Conservation (phyloP, 2,797 vertebrate genomes). For the Salmo trutta region DNA sequence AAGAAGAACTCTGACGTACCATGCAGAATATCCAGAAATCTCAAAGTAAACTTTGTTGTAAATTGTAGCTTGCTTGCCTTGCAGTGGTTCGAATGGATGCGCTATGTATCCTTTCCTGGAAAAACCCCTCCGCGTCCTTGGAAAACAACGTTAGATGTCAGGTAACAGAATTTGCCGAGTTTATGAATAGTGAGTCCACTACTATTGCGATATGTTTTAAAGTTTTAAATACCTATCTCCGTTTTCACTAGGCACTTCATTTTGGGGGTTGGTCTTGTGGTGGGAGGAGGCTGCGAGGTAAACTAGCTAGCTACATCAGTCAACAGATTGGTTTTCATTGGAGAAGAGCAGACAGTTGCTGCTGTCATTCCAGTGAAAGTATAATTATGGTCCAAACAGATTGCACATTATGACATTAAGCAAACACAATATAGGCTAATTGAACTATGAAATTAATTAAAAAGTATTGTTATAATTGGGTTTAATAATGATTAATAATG, state of each 20-base stretch:
- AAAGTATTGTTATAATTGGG: too few species aligned
- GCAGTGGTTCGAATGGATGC: conserved; percentile 34
- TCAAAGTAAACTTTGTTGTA: conserved; percentile 37
- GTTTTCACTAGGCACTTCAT: conserved; percentile 50
- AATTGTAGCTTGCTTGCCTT: conserved; percentile 21
- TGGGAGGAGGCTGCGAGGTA: conserved; percentile 48
- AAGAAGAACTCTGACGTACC: conserved; percentile 61
- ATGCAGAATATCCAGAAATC: conserved; percentile 45
- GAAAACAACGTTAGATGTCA: neutral
- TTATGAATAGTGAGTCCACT: conserved; percentile 31
- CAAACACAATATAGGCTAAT: neutral
- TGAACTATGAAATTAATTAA: neutral
- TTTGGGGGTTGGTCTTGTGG: conserved; percentile 63
- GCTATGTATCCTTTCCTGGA: conserved; percentile 16
- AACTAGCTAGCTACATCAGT: neutral
- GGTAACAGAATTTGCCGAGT: conserved; percentile 6
- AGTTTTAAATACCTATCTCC: conserved; percentile 57
- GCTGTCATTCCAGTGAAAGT: neutral
- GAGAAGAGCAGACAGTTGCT: neutral
- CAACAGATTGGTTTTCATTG: neutral
- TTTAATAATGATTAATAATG: neutral
- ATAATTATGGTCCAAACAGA: neutral
- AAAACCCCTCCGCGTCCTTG: neutral
- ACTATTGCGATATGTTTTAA: conserved; percentile 32
- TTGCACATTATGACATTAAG: neutral